Percentiles rank a stretch among this genome's conserved stretches.
Conservation (phyloP, 1,140 invertebrate genomes). For the Oryzaephilus surinamensis region DNA sequence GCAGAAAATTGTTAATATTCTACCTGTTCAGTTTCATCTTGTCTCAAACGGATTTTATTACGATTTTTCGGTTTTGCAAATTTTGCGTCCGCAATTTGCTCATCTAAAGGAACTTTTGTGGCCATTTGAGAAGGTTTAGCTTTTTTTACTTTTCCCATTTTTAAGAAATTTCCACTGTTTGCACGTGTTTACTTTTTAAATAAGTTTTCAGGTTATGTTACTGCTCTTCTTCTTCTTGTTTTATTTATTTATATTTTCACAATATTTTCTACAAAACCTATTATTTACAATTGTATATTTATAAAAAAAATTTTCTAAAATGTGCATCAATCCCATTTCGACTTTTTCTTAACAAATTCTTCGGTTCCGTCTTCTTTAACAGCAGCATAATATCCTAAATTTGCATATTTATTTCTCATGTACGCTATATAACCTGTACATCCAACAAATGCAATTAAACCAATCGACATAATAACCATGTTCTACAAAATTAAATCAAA, state of each 20-base stretch:
- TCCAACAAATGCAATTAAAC: constrained; percentile 50
- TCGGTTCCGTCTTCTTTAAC: constrained; percentile 60
- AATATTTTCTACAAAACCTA: too few relatives aligned
- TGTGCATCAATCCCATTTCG: constrained; percentile 63
- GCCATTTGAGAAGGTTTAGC: constrained; percentile 44
- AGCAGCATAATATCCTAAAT: constrained; percentile 66
- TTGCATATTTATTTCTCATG: constrained; percentile 66
- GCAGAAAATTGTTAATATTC: constrained; percentile 20
- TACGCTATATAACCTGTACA: constrained; percentile 64
- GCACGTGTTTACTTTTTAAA: constrained; percentile 12
- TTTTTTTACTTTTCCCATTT: constrained; percentile 52
- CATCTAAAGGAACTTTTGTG: constrained; percentile 43
- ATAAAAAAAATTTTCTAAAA: too few relatives aligned
- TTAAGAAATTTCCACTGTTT: constrained; percentile 6
- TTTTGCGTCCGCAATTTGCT: constrained; percentile 46
- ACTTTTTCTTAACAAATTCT: constrained; percentile 61
- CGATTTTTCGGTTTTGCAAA: constrained; percentile 45
- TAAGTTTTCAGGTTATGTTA: too few relatives aligned
- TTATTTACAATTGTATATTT: too few relatives aligned
- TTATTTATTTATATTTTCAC: too few relatives aligned
- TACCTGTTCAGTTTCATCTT: constrained; percentile 51
- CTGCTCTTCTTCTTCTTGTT: too few relatives aligned
- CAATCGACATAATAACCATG: constrained; percentile 65
- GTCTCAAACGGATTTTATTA: constrained; percentile 40
- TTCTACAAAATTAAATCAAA: constrained; percentile 58